A percentile compares a stretch with the other conserved stretches of the same genome.
These are phyloP conservation scores for Chaetops frenatus DNA, from an alignment of 2,113 vertebrate species.

Conservation along the genomic window DNA sequence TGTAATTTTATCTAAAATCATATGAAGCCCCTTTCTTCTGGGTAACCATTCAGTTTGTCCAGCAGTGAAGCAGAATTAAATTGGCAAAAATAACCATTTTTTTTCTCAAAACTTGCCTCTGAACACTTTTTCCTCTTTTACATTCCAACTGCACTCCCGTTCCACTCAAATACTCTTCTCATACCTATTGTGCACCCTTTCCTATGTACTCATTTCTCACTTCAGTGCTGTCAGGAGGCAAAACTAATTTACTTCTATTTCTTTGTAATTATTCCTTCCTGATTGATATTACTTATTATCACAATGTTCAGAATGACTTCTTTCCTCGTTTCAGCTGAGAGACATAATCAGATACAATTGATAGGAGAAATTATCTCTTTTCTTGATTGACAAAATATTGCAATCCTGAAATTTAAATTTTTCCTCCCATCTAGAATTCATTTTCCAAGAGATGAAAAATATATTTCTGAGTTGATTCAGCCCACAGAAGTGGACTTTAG, in stretches of 20 bases:
- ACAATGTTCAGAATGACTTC: slow-evolving; percentile 47
- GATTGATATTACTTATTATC: slow-evolving; percentile 56
- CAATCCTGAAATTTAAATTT: slow-evolving; percentile 24
- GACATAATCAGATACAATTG: slow-evolving; percentile 31
- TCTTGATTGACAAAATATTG: slow-evolving; percentile 41
- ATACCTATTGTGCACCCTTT: not conserved
- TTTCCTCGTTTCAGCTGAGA: slow-evolving; percentile 46
- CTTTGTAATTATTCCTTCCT: slow-evolving; percentile 59
- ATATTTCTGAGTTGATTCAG: not conserved
- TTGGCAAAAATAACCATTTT: not conserved
- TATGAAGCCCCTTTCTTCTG: not conserved
- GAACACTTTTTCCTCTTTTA: slow-evolving; percentile 22
- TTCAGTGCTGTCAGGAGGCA: slow-evolving; percentile 48
- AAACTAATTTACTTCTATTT: slow-evolving; percentile 43
- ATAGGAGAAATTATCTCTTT: slow-evolving; percentile 43
- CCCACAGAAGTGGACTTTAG: not conserved
- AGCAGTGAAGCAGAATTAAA: slow-evolving; percentile 21
- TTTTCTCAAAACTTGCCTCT: slow-evolving; percentile 9
- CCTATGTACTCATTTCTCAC: slow-evolving; percentile 56
- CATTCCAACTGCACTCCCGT: not conserved
- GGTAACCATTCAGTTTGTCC: not conserved
- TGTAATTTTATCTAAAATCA: not conserved
- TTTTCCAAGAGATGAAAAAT: not conserved
- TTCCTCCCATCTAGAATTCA: not conserved
- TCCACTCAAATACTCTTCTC: slow-evolving; percentile 49